Conservation (phyloP, 2,113 vertebrate genomes). For the Lepisosteus osseus region DNA sequence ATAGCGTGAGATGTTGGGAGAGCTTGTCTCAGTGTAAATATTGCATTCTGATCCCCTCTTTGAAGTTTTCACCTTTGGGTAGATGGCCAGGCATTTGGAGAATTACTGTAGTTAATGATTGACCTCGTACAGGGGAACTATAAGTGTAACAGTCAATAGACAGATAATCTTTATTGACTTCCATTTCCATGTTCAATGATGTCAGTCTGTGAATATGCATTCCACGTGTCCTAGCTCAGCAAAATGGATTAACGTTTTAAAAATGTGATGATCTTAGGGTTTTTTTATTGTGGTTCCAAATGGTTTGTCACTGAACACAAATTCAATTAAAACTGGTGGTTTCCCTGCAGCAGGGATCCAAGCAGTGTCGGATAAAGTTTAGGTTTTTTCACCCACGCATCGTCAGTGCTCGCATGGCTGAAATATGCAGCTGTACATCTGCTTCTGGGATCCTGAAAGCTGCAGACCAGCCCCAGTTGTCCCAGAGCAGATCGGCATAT, state of each 20-base stretch:
- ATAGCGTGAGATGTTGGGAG: too few species aligned
- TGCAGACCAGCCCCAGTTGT: neutral
- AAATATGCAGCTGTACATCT: neutral
- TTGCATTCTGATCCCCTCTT: neutral
- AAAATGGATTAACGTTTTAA: neutral
- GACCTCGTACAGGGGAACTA: neutral
- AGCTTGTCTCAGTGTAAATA: too few species aligned
- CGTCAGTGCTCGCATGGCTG: neutral
- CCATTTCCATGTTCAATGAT: neutral
- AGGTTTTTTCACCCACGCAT: too few species aligned
- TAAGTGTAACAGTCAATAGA: too few species aligned
- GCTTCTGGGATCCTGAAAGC: neutral
- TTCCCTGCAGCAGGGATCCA: too few species aligned
- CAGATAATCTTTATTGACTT: too few species aligned
- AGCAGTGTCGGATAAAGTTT: too few species aligned
- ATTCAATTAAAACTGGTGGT: too few species aligned
- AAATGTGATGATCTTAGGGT: too few species aligned
- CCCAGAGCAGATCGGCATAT: neutral
- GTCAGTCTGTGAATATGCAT: neutral
- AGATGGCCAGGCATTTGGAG: neutral
- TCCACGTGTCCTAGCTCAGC: neutral
- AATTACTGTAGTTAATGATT: neutral
- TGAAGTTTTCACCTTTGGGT: neutral
- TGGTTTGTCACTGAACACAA: too few species aligned
- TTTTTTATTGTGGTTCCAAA: too few species aligned